Evolutionary conservation across 2,113 vertebrate species (phyloP).

Genomic region (Tyto alba): DNA sequence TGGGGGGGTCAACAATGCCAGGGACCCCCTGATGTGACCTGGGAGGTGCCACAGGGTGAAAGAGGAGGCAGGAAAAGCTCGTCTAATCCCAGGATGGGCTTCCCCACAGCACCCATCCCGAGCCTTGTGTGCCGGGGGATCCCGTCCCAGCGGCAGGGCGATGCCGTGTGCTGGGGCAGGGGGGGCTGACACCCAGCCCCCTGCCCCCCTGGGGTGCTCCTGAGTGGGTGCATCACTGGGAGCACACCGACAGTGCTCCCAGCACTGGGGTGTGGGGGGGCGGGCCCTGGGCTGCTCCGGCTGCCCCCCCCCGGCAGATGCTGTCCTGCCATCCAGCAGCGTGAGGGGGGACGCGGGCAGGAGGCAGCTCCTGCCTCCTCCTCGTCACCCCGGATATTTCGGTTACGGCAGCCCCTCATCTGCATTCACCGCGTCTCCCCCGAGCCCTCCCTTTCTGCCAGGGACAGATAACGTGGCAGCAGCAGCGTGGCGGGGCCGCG

Average conservation of each 20-base stretch:
- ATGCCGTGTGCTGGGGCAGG: too few relatives aligned
- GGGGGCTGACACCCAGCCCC: neutral
- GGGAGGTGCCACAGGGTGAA: neutral
- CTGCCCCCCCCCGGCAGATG: neutral
- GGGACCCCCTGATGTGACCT: neutral
- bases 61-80: neutral
- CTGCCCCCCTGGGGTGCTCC: neutral
- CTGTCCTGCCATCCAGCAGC: rapidly evolving
- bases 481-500: neutral
- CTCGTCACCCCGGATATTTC: neutral
- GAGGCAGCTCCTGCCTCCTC: neutral
- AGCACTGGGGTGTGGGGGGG: neutral
- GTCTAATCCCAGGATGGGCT: neutral
- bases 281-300: neutral
- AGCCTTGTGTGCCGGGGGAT: rapidly evolving
- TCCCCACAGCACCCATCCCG: rapidly evolving
- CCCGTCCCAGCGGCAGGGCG: neutral
- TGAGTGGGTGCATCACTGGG: neutral
- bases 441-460: neutral
- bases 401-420: neutral
- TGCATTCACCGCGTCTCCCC: neutral
- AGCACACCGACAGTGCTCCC: rapidly evolving
- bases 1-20: neutral
- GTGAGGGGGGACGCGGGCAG: rapidly evolving
- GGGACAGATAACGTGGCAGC: neutral